Evolutionary conservation across 2,113 vertebrate genomes (phyloP).

Genomic region (Danio rerio): DNA sequence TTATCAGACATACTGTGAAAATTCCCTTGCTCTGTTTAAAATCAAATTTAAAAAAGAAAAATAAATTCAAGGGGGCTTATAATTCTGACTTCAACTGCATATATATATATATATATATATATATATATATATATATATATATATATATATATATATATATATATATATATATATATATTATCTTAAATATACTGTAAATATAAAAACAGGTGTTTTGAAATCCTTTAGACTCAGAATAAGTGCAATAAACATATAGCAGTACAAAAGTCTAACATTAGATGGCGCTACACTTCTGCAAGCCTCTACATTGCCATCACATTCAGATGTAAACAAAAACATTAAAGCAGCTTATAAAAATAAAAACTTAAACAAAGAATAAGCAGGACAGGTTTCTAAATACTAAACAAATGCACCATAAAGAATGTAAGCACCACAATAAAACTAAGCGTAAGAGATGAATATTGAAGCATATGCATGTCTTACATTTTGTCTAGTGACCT

Average conservation of each 20-base stretch:
- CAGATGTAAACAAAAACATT: background rate
- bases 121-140: no score
- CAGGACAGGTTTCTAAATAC: background rate
- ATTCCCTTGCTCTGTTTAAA: no score
- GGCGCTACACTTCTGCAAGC: background rate
- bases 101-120: no score
- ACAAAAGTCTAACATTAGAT: slow-evolving; percentile 33
- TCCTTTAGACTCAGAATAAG: no score
- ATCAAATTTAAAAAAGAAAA: no score
- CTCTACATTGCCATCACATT: background rate
- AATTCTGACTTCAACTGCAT: no score
- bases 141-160: no score
- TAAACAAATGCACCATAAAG: background rate
- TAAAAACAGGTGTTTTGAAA: no score
- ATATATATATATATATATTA: no score
- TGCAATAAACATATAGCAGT: background rate
- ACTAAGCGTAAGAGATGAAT: background rate
- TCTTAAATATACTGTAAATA: no score
- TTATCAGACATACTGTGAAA: no score
- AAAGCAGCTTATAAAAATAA: background rate
- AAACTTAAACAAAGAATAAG: background rate
- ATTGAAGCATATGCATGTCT: background rate
- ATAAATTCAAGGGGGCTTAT: no score
- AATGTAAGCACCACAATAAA: background rate
- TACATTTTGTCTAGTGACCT: background rate